Base-by-base conservation (phyloP, 30 jellyfish, hydroid and myxozoan genomes). In the Sanderia malayensis region DNA sequence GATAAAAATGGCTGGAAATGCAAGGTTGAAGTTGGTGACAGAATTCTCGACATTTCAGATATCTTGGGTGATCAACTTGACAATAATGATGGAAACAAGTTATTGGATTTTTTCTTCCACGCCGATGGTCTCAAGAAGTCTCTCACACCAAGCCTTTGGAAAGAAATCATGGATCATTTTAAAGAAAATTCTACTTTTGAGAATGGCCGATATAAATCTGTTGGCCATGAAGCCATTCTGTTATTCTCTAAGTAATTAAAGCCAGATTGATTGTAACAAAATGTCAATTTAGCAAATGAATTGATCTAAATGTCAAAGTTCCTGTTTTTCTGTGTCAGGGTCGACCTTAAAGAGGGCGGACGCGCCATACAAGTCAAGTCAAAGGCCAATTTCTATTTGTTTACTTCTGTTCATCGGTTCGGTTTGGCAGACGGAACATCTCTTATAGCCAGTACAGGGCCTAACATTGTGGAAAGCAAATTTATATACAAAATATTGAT, bases 31-130 rank as follows among this genome's bases (percentile, higher is more conserved):
- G 47, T 10, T 46, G 93, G 93, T 13, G 46, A 45, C 13, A 85
- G 93, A 8, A 60, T 53, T 15, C 30, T 81, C 2, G 93, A 81
- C 22, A 37, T 81, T 0, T 47, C 93, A 0, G 93, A 81, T 46
- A 62, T 81, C 8, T 23, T 69, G 8, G 70, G 61, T 0, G 67
- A 46, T 15, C 31, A 19, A 9, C 9, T 28, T 7, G 79, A 71
- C 37, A 65, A 31, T 33, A 26, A 70, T 0, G 85, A 70, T 10
- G 93, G 93, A 0, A 62, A 31, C 67, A 67, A 65, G 52, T 31
- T 81, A 53, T 30, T 81, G 58, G 93, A 81, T 25, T 81, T 81
- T 52, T 69, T 81, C 70, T 81, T 67, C 37, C 93, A 81, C 55
- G 79, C 93, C 7, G 72, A 81, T 18, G 61, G 70, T 31, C 76